Base-by-base conservation (phyloP, 2,888 invertebrate genomes). In the Polydrusus cervinus region DNA sequence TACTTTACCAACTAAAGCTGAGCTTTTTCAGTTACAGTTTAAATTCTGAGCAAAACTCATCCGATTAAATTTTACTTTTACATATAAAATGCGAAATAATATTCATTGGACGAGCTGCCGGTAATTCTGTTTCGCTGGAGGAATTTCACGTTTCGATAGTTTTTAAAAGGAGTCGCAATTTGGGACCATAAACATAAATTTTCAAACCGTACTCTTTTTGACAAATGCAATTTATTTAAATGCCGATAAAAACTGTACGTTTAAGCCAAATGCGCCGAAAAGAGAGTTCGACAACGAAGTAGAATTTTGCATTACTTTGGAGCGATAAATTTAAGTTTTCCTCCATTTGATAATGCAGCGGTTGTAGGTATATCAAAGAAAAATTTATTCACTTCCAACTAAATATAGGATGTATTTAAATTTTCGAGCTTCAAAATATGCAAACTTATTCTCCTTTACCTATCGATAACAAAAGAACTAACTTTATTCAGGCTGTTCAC, bases 131-230 rank as follows among this genome's bases (percentile, higher is more conserved):
- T 55, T 55, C 34, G 55, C 34, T 9, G 34, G 55, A 34, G 14
- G 34, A 55, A 55, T 55, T 64, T 64, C 45, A 30, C 62, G 43
- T 45, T 64, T 25, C 43, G 45, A 43, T 64, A 64, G 62, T 64
- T 64, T 55, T 64, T 64, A 64, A 64, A 64, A 47, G 45, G 62
- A 45, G 62, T 45, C 43, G 43, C 43, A 64, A 64, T 64, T 64
- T 64, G 14, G 55, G 30, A 45, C 62, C 47, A 64, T 64, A 64
- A 64, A 64, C 62, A 64, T 64, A 64, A 64, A 64, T 64, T 45
- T 64, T 20, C 47, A 64, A 64, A 64, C 45, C 62, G 62, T 64
- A 64, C 62, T 47, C 62, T 45, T 64, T 64, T 64, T 64, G 62
- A 64, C 62, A 64, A 45, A 25, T 64, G 45, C 62, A 64, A 64